phyloP scores from a whole-genome alignment of 2,113 vertebrate species.

The Camelus dromedarius region DNA sequence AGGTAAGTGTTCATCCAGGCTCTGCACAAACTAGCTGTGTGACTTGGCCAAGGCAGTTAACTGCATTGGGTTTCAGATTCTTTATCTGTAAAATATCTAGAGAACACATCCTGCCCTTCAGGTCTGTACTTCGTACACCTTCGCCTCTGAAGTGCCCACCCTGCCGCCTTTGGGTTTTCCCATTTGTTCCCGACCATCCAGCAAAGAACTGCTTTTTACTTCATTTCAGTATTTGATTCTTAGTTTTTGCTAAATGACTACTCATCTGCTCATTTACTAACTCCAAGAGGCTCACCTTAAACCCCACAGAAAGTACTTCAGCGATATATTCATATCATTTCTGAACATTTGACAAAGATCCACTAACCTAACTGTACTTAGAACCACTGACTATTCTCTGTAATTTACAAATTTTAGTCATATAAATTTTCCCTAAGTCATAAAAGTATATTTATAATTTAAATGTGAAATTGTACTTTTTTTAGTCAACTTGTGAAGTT shows the following conservation, averaged over 20 bases:
- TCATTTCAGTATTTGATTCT: slow-evolving; percentile 17
- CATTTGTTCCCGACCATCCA: neutral
- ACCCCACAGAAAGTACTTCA: neutral
- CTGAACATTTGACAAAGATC: neutral
- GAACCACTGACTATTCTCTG: neutral
- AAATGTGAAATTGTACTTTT: slow-evolving; percentile 25
- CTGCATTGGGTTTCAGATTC: neutral
- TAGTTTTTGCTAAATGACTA: neutral
- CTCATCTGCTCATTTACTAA: neutral
- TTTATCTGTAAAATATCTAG: neutral
- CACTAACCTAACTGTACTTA: neutral
- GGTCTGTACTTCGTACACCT: neutral
- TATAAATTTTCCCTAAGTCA: neutral
- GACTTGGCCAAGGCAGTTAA: neutral
- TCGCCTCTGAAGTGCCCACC: neutral
- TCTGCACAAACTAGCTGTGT: neutral
- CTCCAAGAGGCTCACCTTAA: neutral
- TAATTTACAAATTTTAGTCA: slow-evolving; percentile 39
- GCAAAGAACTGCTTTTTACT: slow-evolving; percentile 2
- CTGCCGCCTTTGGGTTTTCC: neutral
- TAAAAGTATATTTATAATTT: slow-evolving; percentile 38
- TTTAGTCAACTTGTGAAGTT: slow-evolving; percentile 45
- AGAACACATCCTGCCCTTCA: neutral
- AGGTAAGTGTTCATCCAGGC: neutral
- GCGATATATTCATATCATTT: neutral